These are phyloP conservation scores for Polydrusus tereticollis DNA, from an alignment of 2,888 invertebrate species.

Conservation along the genomic window DNA sequence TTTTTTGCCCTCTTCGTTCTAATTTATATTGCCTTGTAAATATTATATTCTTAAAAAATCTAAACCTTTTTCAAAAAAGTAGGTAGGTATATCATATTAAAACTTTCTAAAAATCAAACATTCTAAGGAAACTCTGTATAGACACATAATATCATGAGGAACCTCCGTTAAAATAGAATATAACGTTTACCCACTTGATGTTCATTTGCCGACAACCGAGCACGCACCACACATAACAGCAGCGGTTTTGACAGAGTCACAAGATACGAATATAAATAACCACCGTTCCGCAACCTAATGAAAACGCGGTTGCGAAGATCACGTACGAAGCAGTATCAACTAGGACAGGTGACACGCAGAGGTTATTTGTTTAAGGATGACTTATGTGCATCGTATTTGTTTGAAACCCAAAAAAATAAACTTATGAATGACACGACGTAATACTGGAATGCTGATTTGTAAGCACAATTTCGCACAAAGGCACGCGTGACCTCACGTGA, in stretches of 20 bases:
- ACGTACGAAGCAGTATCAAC: slow-evolving; percentile 9
- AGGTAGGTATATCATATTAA: too few species aligned
- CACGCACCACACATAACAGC: slow-evolving; percentile 42
- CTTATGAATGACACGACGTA: neutral
- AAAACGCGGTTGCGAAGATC: slow-evolving; percentile 12
- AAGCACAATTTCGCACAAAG: too few species aligned
- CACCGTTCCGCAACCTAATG: slow-evolving; percentile 8
- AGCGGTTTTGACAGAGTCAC: slow-evolving; percentile 52
- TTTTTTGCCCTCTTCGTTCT: too few species aligned
- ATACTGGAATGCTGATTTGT: neutral
- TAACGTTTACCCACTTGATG: slow-evolving; percentile 22
- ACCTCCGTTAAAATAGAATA: neutral
- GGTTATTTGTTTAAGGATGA: slow-evolving; percentile 16
- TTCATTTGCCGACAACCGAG: slow-evolving; percentile 26
- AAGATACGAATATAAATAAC: slow-evolving; percentile 44
- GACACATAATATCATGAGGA: neutral
- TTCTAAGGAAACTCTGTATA: neutral
- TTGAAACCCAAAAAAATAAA: neutral
- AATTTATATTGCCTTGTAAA: too few species aligned
- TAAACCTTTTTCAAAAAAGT: too few species aligned
- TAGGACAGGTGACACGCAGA: slow-evolving; percentile 5
- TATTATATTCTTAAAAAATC: too few species aligned
- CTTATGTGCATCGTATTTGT: slow-evolving; percentile 2
- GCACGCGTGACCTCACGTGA: too few species aligned
- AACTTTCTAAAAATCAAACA: too few species aligned